These are phyloP conservation scores for Microplitis manilae DNA, from an alignment of 2,888 invertebrate genomes.

Conservation along the genomic window DNA sequence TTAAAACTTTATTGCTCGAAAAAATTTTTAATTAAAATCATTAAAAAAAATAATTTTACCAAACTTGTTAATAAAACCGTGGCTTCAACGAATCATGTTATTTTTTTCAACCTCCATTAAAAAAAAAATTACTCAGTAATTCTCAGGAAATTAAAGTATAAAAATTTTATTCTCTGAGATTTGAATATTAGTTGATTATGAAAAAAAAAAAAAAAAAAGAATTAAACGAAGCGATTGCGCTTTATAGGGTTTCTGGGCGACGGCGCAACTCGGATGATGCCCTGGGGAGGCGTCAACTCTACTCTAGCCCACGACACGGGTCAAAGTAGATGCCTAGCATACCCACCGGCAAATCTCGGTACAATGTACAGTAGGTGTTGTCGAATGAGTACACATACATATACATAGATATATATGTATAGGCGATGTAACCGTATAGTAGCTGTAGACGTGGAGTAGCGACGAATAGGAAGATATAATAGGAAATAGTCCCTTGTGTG, in stretches of 20 bases:
- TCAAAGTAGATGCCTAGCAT: slow-evolving; percentile 37
- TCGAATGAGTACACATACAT: not conserved
- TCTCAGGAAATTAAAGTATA: no score
- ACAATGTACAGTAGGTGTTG: not conserved
- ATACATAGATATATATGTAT: not conserved
- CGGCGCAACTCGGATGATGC: slow-evolving; percentile 35
- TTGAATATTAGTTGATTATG: not conserved
- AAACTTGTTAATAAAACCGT: no score
- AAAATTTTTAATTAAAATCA: no score
- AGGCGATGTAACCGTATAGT: slow-evolving; percentile 20
- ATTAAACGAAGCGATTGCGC: slow-evolving; percentile 51
- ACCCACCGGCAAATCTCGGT: slow-evolving; percentile 16
- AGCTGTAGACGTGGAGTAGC: slow-evolving; percentile 11
- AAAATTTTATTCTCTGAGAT: not conserved
- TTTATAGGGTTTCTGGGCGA: slow-evolving; percentile 53
- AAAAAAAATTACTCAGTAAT: no score
- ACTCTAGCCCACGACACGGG: slow-evolving; percentile 8
- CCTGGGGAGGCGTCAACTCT: slow-evolving; percentile 27
- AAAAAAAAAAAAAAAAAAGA: not conserved
- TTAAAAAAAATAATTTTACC: no score
- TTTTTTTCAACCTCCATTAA: no score
- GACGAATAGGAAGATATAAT: slow-evolving; percentile 55
- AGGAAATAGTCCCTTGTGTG: slow-evolving; percentile 21
- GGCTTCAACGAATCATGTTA: no score
- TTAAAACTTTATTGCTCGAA: no score